Percentiles rank a stretch among this genome's conserved stretches.
Conservation (phyloP, 2,888 invertebrate species). For the Thumatha senex region DNA sequence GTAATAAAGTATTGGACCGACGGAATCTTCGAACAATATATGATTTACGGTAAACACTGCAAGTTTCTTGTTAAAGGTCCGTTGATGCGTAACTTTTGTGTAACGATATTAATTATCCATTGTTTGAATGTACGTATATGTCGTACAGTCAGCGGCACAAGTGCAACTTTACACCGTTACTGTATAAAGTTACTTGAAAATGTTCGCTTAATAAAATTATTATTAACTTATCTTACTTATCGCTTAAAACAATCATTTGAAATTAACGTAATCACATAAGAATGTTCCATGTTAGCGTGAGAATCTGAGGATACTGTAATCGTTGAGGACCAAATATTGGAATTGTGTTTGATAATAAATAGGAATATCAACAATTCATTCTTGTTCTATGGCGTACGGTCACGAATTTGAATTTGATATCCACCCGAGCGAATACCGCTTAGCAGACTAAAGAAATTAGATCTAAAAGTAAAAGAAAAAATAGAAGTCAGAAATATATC, state of each 20-base stretch:
- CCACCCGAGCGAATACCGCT: too few relatives aligned
- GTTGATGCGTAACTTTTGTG: slow-evolving; percentile 39
- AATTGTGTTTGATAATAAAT: too few relatives aligned
- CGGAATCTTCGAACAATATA: slow-evolving; percentile 21
- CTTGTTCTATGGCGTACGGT: too few relatives aligned
- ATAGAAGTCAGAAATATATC: too few relatives aligned
- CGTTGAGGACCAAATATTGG: too few relatives aligned
- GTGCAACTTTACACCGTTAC: neutral
- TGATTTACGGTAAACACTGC: slow-evolving; percentile 26
- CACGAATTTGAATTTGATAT: too few relatives aligned
- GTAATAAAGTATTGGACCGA: slow-evolving; percentile 1
- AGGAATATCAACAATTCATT: too few relatives aligned
- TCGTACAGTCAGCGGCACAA: slow-evolving; percentile 22
- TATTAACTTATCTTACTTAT: neutral
- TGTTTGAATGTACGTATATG: slow-evolving; percentile 22
- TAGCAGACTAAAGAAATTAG: too few relatives aligned
- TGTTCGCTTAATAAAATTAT: neutral
- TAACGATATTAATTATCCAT: slow-evolving; percentile 43
- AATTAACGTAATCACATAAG: neutral
- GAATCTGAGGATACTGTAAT: too few relatives aligned
- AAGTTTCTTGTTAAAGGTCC: slow-evolving; percentile 29
- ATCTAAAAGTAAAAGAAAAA: too few relatives aligned
- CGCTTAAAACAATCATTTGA: neutral
- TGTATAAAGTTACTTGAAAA: neutral
- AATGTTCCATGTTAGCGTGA: too few relatives aligned